phyloP scores from a whole-genome alignment of 2,888 invertebrate species.

The Drosophila peninsularis region DNA sequence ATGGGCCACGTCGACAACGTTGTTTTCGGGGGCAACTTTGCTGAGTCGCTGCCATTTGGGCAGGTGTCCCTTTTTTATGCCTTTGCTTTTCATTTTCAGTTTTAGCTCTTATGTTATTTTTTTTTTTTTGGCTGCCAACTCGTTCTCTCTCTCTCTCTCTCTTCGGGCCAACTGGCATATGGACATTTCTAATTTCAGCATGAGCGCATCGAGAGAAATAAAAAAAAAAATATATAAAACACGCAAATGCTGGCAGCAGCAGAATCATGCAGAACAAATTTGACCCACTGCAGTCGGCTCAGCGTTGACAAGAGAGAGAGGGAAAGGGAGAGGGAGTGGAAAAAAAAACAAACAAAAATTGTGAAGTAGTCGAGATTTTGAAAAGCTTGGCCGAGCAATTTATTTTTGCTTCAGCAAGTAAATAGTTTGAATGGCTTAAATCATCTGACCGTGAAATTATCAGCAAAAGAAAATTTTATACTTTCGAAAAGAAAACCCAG shows the following conservation, averaged over 20 bases:
- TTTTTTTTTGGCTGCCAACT: slow-evolving; percentile 28
- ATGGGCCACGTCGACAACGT: slow-evolving; percentile 24
- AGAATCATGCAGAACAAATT: slow-evolving; percentile 30
- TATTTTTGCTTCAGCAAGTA: slow-evolving; percentile 18
- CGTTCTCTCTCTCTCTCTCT: slow-evolving; percentile 1
- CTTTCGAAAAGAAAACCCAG: neutral
- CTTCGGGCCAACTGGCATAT: slow-evolving; percentile 55
- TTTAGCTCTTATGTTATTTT: slow-evolving; percentile 1
- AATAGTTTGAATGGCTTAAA: slow-evolving; percentile 18
- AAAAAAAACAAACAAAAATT: slow-evolving; percentile 2
- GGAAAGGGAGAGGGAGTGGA: neutral
- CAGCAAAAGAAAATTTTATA: slow-evolving; percentile 3
- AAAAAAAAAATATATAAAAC: slow-evolving; percentile 24
- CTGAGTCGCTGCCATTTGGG: slow-evolving; percentile 46
- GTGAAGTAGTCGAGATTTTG: slow-evolving; percentile 16
- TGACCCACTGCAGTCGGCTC: slow-evolving; percentile 9
- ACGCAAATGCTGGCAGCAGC: slow-evolving; percentile 8
- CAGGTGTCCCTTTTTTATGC: slow-evolving; percentile 39
- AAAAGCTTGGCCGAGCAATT: slow-evolving; percentile 17
- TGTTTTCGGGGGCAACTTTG: slow-evolving; percentile 36
- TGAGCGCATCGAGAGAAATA: slow-evolving; percentile 58
- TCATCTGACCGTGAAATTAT: slow-evolving; percentile 15
- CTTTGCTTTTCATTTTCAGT: slow-evolving; percentile 37
- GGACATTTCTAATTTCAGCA: slow-evolving; percentile 75
- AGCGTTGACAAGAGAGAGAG: slow-evolving; percentile 16